Base-by-base conservation (phyloP, 2,888 invertebrate species). In the Linyphia triangularis region DNA sequence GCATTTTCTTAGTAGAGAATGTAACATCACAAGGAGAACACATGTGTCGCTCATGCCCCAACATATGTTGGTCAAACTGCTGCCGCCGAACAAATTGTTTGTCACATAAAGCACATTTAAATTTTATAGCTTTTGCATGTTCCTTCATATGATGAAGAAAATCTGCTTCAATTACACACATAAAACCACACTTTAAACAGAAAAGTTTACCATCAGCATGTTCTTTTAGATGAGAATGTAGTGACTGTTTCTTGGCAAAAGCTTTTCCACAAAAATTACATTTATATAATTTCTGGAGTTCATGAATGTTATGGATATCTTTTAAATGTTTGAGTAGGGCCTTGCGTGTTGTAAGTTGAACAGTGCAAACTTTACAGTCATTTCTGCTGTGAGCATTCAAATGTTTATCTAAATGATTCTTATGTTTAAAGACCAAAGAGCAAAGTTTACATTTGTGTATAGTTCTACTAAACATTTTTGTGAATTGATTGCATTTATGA, bases 51-150 rank as follows among this genome's bases (percentile, higher is more conserved):
- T 91, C 90, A 88, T 92, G 91, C 19, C 90, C 91, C 89, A 90
- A 89, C 86, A 92, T 83, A 85, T 92, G 92, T 69, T 91, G 91
- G 28, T 91, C 90, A 85, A 91, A 91, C 81, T 92, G 92, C 85
- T 92, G 92, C 3, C 90, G 88, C 6, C 92, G 91, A 5, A 86
- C 85, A 88, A 92, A 92, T n/a, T 85, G 90, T 67, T 91, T 90
- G 22, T 90, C 89, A 83, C 92, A 92, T 24, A 91, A 90, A 7
- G 89, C 85, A 84, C 92, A 92, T 75, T 90, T 90, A 81, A 90
- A 91, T 30, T 90, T 90, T 13, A 91, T 90, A 30, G 90, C 90
- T 65, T 90, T 89, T 7, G 90, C 70, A 88, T 92, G 92, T 22
- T 90, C 89, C 37, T 83, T 89, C 89, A 91, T 90, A 84, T 92